A percentile compares a stretch with the other conserved stretches of the same genome.
Evolutionary conservation across 1,140 invertebrate genomes (phyloP).

Genomic region (Riptortus pedestris): DNA sequence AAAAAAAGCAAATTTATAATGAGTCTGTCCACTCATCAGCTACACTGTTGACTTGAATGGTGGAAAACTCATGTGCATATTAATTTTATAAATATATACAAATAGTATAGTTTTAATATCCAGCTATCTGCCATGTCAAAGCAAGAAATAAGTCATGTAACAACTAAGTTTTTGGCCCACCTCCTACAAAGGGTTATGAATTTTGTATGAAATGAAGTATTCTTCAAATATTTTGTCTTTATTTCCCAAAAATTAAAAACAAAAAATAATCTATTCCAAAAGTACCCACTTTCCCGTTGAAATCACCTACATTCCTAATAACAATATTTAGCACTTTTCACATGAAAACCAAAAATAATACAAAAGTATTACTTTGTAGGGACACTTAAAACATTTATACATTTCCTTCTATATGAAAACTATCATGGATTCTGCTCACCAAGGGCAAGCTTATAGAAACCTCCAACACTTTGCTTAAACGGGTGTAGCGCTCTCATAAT

Average conservation of each 20-base stretch:
- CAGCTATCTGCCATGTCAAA: no score
- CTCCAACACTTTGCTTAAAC: neutral
- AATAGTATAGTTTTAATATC: no score
- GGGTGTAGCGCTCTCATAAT: no score
- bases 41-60: no score
- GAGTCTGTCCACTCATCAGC: no score
- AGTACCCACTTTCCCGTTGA: slow-evolving; percentile 11
- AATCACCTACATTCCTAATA: neutral
- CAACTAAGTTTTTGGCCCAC: slow-evolving; percentile 6
- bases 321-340: neutral
- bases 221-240: neutral
- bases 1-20: no score
- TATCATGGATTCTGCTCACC: slow-evolving; percentile 13
- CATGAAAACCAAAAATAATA: neutral
- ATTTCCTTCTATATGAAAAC: neutral
- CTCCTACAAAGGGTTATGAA: slow-evolving; percentile 4
- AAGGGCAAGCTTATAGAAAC: neutral
- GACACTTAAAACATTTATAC: neutral
- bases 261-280: slow-evolving; percentile 8
- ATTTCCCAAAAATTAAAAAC: slow-evolving; percentile 6
- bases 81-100: no score
- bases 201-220: slow-evolving; percentile 17
- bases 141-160: no score
- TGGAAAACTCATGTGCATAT: no score
- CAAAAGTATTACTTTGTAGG: no score